Evolutionary conservation across 2,113 vertebrate species (phyloP).

Genomic region (Sylvietta virens): DNA sequence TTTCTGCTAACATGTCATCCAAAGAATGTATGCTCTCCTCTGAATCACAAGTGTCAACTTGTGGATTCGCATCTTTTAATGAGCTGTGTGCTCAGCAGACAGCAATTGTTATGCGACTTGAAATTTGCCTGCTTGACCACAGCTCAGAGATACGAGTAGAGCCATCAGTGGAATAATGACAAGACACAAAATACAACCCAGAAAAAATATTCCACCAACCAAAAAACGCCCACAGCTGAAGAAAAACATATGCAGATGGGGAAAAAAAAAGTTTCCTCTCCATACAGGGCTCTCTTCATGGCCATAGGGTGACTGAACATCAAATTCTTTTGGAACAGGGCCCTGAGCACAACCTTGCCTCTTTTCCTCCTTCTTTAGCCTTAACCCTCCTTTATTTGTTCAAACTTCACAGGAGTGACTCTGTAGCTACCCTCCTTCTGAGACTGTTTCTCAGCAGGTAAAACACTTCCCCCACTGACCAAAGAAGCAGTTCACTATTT

Average conservation of each 20-base stretch:
- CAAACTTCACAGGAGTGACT: neutral
- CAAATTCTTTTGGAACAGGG: neutral
- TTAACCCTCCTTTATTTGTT: neutral
- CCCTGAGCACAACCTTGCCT: neutral
- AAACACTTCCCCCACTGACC: neutral
- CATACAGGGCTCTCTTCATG: neutral
- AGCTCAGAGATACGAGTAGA: neutral
- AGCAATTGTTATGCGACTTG: neutral
- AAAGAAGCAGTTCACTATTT: neutral
- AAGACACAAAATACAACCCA: neutral
- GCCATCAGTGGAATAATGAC: neutral
- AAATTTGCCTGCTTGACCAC: conserved; percentile 17
- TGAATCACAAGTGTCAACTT: neutral
- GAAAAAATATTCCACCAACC: neutral
- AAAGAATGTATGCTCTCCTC: neutral
- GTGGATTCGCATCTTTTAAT: conserved; percentile 48
- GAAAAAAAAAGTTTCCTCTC: neutral
- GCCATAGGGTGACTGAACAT: neutral
- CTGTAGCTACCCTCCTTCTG: neutral
- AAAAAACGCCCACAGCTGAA: neutral
- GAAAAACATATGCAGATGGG: neutral
- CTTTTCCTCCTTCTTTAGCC: neutral
- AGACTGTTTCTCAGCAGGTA: neutral
- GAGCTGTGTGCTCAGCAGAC: neutral
- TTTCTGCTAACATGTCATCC: neutral